A percentile compares a stretch with the other conserved stretches of the same genome.
These are phyloP conservation scores for Cetonia aurata DNA, from an alignment of 2,888 invertebrate genomes.

Conservation along the genomic window DNA sequence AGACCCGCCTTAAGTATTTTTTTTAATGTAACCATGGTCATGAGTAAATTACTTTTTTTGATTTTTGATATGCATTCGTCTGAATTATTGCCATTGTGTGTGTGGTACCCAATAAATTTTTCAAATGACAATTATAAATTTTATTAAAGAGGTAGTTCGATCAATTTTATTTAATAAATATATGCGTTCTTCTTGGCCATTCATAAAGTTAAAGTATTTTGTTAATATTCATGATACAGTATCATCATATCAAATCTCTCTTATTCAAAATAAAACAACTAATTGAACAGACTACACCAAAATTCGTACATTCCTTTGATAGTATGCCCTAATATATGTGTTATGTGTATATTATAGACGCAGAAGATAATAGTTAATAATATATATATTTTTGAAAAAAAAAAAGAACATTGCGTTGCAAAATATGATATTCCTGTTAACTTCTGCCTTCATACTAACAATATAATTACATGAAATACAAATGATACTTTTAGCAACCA, in stretches of 20 bases:
- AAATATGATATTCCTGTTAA: constrained; percentile 19
- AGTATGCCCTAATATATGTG: constrained; percentile 1
- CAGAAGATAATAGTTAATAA: constrained; percentile 28
- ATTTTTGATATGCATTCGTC: no score
- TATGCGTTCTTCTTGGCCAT: no score
- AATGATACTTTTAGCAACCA: constrained; percentile 21
- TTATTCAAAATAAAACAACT: constrained; percentile 18
- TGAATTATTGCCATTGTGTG: no score
- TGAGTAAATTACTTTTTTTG: no score
- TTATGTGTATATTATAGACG: constrained; percentile 24
- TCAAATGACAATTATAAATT: no score
- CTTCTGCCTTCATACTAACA: constrained; percentile 6
- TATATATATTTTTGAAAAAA: constrained; percentile 31
- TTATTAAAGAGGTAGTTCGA: no score
- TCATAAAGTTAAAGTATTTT: no score
- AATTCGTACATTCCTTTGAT: constrained; percentile 33
- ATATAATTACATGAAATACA: constrained; percentile 6
- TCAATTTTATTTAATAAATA: no score
- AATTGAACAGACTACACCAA: not conserved
- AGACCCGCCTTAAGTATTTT: no score
- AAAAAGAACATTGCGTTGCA: constrained; percentile 17
- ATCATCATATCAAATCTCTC: constrained; percentile 27
- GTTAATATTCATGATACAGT: no score
- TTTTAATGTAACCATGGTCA: no score
- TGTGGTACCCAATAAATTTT: no score